Evolutionary conservation across 2,113 vertebrate species (phyloP).

Genomic region (Dendrocopos noguchii): DNA sequence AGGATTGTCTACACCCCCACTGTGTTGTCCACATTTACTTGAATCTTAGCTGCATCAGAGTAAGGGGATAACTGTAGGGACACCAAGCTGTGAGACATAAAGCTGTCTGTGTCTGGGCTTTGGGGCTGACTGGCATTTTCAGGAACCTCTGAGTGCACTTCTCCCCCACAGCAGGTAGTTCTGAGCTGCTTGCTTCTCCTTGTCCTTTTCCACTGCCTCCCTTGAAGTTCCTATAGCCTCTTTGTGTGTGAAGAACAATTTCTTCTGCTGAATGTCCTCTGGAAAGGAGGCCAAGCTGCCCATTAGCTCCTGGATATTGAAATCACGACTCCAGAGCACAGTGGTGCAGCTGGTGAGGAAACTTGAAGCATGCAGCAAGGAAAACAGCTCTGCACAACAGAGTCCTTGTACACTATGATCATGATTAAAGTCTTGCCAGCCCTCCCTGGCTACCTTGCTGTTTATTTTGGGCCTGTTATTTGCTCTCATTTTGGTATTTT

Average conservation of each 20-base stretch:
- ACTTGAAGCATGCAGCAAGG: neutral
- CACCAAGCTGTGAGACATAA: neutral
- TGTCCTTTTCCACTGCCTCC: neutral
- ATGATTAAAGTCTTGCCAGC: neutral
- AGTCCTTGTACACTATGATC: neutral
- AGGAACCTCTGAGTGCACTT: neutral
- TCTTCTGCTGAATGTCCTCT: neutral
- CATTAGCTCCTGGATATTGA: neutral
- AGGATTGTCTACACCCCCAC: accelerated
- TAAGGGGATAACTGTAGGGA: neutral
- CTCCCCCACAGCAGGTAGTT: accelerated
- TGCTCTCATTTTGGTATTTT: neutral
- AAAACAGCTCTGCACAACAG: neutral
- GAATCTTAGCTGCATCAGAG: neutral
- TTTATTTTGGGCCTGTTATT: neutral
- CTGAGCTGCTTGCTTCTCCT: neutral
- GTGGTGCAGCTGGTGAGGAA: neutral
- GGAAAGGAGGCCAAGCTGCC: neutral
- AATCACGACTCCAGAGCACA: neutral
- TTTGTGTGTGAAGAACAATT: neutral
- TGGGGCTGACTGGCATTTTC: neutral
- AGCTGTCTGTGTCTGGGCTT: neutral
- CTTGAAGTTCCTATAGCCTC: neutral
- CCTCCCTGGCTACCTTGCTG: neutral
- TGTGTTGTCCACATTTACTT: neutral